A percentile compares a stretch with the other conserved stretches of the same genome.
Evolutionary conservation across 2,113 vertebrate genomes (phyloP).

Genomic region (Corythaixoides concolor): DNA sequence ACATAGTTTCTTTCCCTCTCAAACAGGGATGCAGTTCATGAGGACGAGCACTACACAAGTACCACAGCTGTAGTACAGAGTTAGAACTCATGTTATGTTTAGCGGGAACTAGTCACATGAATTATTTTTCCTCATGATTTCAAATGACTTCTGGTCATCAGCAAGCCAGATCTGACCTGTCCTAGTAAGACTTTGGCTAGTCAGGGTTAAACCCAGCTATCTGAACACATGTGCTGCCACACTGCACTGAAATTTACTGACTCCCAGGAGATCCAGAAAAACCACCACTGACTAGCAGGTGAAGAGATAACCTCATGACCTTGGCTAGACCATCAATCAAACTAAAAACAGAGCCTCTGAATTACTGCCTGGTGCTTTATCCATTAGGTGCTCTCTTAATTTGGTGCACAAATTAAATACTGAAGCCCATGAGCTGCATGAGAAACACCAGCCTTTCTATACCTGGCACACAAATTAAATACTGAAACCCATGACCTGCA

Average conservation of each 20-base stretch:
- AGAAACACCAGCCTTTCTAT: background rate
- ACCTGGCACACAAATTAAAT: background rate
- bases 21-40: background rate
- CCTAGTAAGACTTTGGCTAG: background rate
- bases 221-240: background rate
- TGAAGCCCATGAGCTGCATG: background rate
- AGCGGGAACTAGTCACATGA: background rate
- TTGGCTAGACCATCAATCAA: background rate
- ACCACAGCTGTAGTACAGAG: background rate
- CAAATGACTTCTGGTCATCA: background rate
- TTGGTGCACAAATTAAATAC: background rate
- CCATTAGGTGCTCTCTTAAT: background rate
- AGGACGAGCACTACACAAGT: background rate
- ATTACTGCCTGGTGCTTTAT: background rate
- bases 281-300: background rate
- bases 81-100: background rate
- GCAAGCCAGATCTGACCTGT: background rate
- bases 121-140: background rate
- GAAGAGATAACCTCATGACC: background rate
- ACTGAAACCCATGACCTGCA: background rate
- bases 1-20: background rate
- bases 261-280: background rate
- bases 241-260: background rate
- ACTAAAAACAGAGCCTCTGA: background rate
- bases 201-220: background rate